Evolutionary conservation across 1,140 invertebrate genomes (phyloP), one percentile per base, ranked within the genome.

Genomic region (Nasonia vitripennis): DNA sequence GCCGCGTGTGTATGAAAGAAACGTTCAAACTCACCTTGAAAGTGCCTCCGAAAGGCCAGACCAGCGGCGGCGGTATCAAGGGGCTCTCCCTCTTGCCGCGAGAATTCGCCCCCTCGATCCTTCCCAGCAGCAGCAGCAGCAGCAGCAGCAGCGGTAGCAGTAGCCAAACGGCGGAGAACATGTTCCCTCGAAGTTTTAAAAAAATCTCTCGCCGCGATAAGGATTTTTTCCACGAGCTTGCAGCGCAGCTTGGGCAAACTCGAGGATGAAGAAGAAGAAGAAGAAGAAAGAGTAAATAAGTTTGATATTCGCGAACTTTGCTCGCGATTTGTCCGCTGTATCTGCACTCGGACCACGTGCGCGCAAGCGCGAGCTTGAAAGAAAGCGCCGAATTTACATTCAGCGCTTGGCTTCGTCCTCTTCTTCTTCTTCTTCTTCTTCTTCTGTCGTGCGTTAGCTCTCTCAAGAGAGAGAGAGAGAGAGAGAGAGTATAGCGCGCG

Each of bases 21-120:
- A 62, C 55, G n/a, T 62, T 62, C 55, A n/a, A 62, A 62, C 80
- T 68, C 89, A 93, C 92, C 92, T 93, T 93, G 17, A 92, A 84
- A 74, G 82, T 91, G 48, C 91, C 92, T 41, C 92, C 91, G 48
- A 87, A 90, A 27, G 92, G 92, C 77, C 91, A 92, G 71, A 92
- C 89, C 34, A 93, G 81, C 1, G 91, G 90, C 10, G 90, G 91
- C 2, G 89, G 82, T 79, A 34, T 10, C 10, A 88, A 85, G 27
- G 91, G 45, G 37, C 87, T 68, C 75, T 90, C 85, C 45, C 87
- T 89, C 70, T 84, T 87, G 48, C 68, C 31, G 10, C 68, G 68
- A 71, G 17, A 71, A 34, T 37, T 55, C 48, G 9, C 10, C 4
- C 34, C 62, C 20, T 31, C 20, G 9, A 51, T 12, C 20, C 7